phyloP scores from a whole-genome alignment of 2,888 invertebrate genomes.

The Spisula subtruncata region DNA sequence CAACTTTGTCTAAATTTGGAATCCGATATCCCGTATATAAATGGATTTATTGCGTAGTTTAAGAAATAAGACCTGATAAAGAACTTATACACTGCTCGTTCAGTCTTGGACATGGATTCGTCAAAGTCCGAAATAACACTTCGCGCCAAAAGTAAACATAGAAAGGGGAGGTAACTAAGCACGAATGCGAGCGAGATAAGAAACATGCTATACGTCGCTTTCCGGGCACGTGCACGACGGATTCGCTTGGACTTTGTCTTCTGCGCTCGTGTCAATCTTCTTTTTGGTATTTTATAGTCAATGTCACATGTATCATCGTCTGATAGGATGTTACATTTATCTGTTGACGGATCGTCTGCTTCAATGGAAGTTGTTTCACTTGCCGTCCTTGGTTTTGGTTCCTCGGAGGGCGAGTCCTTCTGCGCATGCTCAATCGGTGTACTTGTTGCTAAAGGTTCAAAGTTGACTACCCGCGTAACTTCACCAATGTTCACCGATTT shows the following conservation, averaged over 20 bases:
- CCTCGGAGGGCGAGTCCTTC: neutral
- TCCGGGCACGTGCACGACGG: constrained; percentile 56
- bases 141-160: constrained; percentile 58
- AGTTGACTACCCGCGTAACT: neutral
- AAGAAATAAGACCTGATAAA: constrained; percentile 74
- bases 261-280: constrained; percentile 33
- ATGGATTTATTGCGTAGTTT: constrained; percentile 76
- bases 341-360: constrained; percentile 24
- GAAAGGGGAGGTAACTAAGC: constrained; percentile 69
- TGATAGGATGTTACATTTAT: constrained; percentile 3
- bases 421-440: neutral
- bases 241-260: constrained; percentile 47
- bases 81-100: constrained; percentile 68
- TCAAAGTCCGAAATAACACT: constrained; percentile 62
- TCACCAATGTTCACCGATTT: neutral
- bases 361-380: neutral
- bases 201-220: constrained; percentile 74
- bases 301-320: constrained; percentile 37
- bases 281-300: constrained; percentile 31
- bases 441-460: neutral
- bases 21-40: constrained; percentile 78
- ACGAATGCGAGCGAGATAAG: constrained; percentile 72
- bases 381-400: neutral
- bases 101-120: constrained; percentile 54
- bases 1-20: constrained; percentile 64